A percentile compares a stretch with the other conserved stretches of the same genome.
These are phyloP conservation scores for Panopea generosa DNA, from an alignment of 2,888 invertebrate species.

Conservation along the genomic window DNA sequence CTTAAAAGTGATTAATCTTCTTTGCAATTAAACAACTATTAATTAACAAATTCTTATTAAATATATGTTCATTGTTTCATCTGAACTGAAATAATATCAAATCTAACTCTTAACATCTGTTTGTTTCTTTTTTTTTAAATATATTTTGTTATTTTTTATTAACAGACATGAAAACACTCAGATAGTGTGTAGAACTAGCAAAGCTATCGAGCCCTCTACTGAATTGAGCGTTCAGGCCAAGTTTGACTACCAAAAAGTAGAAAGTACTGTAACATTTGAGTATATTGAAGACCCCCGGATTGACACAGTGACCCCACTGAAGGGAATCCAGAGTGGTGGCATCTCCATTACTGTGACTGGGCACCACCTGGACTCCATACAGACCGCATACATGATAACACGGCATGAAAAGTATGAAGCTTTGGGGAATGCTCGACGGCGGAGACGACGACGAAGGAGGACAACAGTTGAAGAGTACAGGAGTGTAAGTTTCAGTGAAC, in stretches of 20 bases:
- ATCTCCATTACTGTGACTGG: conserved; percentile 97
- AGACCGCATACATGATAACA: conserved; percentile 96
- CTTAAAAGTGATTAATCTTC: no score
- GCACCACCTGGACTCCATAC: conserved; percentile 94
- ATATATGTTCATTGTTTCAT: no score
- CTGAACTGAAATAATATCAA: no score
- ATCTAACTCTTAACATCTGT: no score
- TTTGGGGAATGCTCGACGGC: not conserved
- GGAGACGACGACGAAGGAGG: conserved; percentile 5
- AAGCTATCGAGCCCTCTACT: not conserved
- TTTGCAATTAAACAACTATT: no score
- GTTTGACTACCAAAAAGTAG: conserved; percentile 89
- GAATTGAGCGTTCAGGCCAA: conserved; percentile 89
- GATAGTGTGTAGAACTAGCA: no score
- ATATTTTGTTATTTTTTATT: no score
- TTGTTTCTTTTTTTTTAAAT: no score
- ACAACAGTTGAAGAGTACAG: conserved; percentile 85
- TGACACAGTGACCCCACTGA: conserved; percentile 92
- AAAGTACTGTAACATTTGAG: conserved; percentile 89
- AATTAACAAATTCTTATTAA: no score
- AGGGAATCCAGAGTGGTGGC: conserved; percentile 89
- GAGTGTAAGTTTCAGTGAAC: no score
- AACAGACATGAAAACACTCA: no score
- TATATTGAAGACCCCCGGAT: conserved; percentile 96
- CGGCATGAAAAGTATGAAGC: conserved; percentile 82